Percentiles rank a stretch among this genome's conserved stretches.
Evolutionary conservation across 1,140 invertebrate species (phyloP).

Genomic region (Drosophila santomea): DNA sequence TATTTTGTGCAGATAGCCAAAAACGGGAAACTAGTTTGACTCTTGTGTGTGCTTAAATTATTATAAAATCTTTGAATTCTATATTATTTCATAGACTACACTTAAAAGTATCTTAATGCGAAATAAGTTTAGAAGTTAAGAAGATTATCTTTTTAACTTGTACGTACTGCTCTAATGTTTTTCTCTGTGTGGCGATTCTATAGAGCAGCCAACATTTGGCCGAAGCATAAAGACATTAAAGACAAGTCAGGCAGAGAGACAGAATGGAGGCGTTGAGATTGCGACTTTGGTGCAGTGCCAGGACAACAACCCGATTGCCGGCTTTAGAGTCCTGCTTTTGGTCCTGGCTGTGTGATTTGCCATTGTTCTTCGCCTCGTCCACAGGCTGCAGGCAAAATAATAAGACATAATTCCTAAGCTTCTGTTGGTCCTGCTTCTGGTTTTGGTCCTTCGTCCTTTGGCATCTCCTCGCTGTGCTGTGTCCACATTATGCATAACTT

Average conservation of each 20-base stretch:
- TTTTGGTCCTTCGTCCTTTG: constrained; percentile 27
- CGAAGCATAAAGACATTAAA: constrained; percentile 70
- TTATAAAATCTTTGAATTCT: too few relatives aligned
- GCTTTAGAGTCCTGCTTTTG: constrained; percentile 5
- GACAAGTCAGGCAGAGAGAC: constrained; percentile 6
- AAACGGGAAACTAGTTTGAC: neutral
- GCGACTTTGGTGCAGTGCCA: constrained; percentile 66
- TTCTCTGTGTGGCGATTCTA: constrained; percentile 1
- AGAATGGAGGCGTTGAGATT: constrained; percentile 32
- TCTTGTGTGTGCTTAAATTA: too few relatives aligned
- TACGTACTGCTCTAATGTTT: neutral
- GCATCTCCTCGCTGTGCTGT: constrained; percentile 31
- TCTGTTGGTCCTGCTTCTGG: constrained; percentile 22
- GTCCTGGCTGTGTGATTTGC: constrained; percentile 50
- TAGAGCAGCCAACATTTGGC: constrained; percentile 43
- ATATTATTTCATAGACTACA: too few relatives aligned
- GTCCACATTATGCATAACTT: constrained; percentile 59
- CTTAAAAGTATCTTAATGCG: too few relatives aligned
- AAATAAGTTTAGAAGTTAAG: too few relatives aligned
- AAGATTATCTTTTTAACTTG: neutral
- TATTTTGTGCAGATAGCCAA: constrained; percentile 2
- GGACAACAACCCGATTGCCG: constrained; percentile 30
- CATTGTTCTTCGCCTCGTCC: constrained; percentile 46
- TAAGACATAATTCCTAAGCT: constrained; percentile 74
- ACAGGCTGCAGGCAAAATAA: constrained; percentile 65